Conservation (phyloP, 2,797 vertebrate genomes). For the Muscicapa striata region DNA sequence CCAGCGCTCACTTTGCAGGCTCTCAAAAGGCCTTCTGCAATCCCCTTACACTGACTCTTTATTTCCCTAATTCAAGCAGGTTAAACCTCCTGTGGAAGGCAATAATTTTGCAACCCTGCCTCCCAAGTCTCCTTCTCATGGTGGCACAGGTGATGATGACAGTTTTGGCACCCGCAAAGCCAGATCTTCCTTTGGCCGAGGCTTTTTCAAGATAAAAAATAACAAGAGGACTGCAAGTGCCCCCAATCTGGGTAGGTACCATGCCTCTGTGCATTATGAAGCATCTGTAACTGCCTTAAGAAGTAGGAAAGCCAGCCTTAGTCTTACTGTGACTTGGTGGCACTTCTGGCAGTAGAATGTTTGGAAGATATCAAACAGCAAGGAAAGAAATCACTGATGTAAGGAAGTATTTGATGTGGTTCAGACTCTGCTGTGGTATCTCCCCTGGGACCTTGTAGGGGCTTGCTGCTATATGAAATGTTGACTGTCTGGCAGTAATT, state of each 20-base stretch:
- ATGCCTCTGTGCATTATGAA: background rate
- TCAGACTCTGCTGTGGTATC: background rate
- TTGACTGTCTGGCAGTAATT: background rate
- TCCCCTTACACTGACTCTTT: background rate
- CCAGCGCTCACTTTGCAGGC: background rate
- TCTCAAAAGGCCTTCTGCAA: background rate
- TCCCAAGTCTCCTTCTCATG: constrained; percentile 77
- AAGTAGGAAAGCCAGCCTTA: background rate
- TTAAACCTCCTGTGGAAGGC: constrained; percentile 71
- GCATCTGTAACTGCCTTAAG: background rate
- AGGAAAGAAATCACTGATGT: background rate
- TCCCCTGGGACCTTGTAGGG: background rate
- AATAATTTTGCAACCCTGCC: constrained; percentile 80
- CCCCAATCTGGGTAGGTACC: constrained; percentile 92
- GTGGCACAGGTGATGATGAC: constrained; percentile 79
- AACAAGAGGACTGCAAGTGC: constrained; percentile 90
- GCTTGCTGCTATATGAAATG: background rate
- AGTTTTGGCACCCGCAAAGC: constrained; percentile 90
- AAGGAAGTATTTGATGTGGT: background rate
- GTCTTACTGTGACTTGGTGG: background rate
- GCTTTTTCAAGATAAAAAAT: constrained; percentile 95
- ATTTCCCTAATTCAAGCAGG: constrained; percentile 70
- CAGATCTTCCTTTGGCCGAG: constrained; percentile 93
- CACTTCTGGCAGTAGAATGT: background rate
- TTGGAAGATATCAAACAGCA: background rate